phyloP scores from a whole-genome alignment of 2,113 vertebrate genomes.

The Pedionomus torquatus region DNA sequence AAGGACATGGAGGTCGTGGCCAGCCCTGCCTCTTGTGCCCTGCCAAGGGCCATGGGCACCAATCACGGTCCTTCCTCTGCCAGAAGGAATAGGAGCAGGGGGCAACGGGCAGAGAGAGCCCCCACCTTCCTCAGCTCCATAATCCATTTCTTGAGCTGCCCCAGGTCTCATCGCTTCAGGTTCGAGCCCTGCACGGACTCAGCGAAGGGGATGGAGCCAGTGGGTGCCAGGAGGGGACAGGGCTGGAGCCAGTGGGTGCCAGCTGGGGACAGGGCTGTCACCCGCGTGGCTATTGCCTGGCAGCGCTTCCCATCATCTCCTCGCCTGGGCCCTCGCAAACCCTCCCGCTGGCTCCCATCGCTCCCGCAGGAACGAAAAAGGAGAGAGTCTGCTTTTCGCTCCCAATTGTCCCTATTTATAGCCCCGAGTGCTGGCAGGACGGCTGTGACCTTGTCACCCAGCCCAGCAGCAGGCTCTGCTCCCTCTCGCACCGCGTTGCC shows the following conservation, averaged over 20 bases:
- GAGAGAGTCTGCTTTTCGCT: neutral
- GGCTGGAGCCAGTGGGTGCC: neutral
- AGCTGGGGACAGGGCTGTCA: neutral
- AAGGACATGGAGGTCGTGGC: neutral
- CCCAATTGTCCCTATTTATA: conserved; percentile 61
- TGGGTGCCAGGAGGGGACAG: neutral
- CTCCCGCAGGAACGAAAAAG: conserved; percentile 13
- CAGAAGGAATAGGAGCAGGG: neutral
- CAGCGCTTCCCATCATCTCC: neutral
- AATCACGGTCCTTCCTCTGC: neutral
- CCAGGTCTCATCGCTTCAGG: rapidly evolving
- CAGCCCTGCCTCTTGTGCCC: neutral
- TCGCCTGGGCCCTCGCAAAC: neutral
- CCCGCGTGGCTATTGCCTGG: neutral
- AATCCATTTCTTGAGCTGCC: neutral
- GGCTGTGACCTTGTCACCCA: neutral
- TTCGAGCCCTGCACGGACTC: neutral
- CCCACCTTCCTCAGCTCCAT: neutral
- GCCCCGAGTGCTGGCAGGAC: neutral
- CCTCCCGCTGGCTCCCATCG: neutral
- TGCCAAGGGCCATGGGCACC: neutral
- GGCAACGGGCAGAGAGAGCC: neutral
- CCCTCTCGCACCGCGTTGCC: neutral
- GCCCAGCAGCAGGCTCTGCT: neutral
- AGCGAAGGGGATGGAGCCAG: neutral